Evolutionary conservation across 2,888 invertebrate genomes (phyloP), one percentile per base, ranked within the genome.

Genomic region (Mycogona germanica): DNA sequence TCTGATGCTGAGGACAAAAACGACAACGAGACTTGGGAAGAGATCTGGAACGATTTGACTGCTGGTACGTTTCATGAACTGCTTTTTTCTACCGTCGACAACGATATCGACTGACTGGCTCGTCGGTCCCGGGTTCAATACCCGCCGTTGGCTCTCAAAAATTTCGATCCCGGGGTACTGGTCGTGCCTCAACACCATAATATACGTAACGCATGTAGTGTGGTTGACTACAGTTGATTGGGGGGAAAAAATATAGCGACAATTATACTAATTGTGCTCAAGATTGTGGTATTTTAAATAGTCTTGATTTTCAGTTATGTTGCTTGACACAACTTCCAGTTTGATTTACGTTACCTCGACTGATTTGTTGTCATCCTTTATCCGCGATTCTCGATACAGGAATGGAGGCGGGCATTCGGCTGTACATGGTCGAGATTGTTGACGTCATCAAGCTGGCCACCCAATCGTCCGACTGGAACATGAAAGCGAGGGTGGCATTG

Each of bases 31-130:
- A 55, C 82, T 58, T 93, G 86, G 81, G 84, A 83, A 58, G 91
- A 92, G 66, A 76, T 91, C 38, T 93, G 92, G 92, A 78, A 79
- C 44, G 92, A 92, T 65, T 80, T 86, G 30, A 83, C 87, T 58
- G 87, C 87, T n/a, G 84, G 67, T 66, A 57, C 30, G 52, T 29
- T 17, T 3, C 5, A 2, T 5, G 25, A 23, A 51, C 3, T 35
- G 17, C 25, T 47, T 26, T 3, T 47, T 37, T 25, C 2, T n/a
- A n/a, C n/a, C n/a, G n/a, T n/a, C n/a, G n/a, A n/a, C n/a, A n/a
- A n/a, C n/a, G n/a, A n/a, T n/a, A n/a, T n/a, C n/a, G n/a, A n/a
- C n/a, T n/a, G n/a, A n/a, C n/a, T n/a, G n/a, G n/a, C n/a, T n/a
- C n/a, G n/a, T n/a, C n/a, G n/a, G n/a, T n/a, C n/a, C n/a, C n/a